A percentile compares a stretch with the other conserved stretches of the same genome.
Conservation (phyloP, 2,888 invertebrate genomes). For the Deilephila porcellus region DNA sequence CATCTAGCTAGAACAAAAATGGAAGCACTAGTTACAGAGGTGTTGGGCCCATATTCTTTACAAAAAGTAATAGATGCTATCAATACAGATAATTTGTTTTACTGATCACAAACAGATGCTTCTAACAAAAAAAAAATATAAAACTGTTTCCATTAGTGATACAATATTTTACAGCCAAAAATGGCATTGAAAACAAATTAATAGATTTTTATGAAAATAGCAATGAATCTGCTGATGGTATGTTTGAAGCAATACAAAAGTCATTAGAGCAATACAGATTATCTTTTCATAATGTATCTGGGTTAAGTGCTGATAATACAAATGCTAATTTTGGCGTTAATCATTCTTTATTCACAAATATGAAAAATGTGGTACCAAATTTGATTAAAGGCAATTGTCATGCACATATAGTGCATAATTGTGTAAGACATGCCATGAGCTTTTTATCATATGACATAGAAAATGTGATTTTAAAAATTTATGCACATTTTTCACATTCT, state of each 20-base stretch:
- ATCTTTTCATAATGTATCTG: constrained; percentile 48
- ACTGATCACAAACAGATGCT: constrained; percentile 47
- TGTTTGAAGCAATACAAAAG: constrained; percentile 44
- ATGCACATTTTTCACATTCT: constrained; percentile 39
- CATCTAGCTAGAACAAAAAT: constrained; percentile 25
- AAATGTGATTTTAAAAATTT: constrained; percentile 40
- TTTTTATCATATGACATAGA: constrained; percentile 36
- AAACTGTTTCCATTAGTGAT: constrained; percentile 47
- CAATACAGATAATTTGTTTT: constrained; percentile 36
- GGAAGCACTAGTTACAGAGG: constrained; percentile 30
- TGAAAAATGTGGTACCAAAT: constrained; percentile 41
- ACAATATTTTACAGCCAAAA: constrained; percentile 44
- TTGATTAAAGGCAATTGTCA: constrained; percentile 46
- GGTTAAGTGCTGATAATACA: constrained; percentile 51
- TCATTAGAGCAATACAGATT: constrained; percentile 43
- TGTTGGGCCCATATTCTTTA: too few species aligned
- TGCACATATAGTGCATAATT: constrained; percentile 42
- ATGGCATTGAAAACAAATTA: constrained; percentile 44
- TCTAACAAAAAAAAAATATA: constrained; percentile 45
- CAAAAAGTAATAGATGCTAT: constrained; percentile 35
- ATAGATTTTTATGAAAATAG: constrained; percentile 48
- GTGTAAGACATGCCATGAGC: constrained; percentile 42
- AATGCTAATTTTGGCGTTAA: constrained; percentile 53
- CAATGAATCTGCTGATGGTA: constrained; percentile 46
- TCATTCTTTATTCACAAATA: constrained; percentile 46